phyloP scores from a whole-genome alignment of 2,888 invertebrate genomes.

The Hirtodrosophila cameraria region DNA sequence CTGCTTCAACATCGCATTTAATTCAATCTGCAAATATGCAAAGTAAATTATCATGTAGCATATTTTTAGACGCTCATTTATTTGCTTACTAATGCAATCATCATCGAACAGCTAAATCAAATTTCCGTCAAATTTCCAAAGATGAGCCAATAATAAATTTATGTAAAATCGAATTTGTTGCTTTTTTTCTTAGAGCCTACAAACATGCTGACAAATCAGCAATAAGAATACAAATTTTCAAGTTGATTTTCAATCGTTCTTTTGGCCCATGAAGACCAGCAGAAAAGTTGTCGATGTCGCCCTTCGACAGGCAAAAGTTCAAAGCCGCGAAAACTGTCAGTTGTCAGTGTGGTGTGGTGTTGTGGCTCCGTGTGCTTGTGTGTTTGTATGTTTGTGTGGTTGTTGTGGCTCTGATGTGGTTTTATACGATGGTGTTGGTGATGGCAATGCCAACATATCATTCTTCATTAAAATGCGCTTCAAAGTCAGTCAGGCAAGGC shows the following conservation, averaged over 20 bases:
- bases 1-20: neutral
- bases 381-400: conserved; percentile 29
- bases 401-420: conserved; percentile 48
- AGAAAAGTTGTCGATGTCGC: conserved; percentile 67
- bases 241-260: conserved; percentile 25
- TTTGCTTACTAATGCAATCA: conserved; percentile 42
- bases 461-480: conserved; percentile 81
- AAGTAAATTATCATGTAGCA: conserved; percentile 40
- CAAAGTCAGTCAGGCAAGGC: conserved; percentile 66
- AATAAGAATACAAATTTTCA: conserved; percentile 37
- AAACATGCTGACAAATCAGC: conserved; percentile 28
- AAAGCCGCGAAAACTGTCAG: conserved; percentile 79
- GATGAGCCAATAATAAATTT: conserved; percentile 48
- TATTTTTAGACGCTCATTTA: conserved; percentile 27
- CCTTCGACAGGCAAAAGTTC: conserved; percentile 62
- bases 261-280: conserved; percentile 29
- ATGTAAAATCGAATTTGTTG: conserved; percentile 38
- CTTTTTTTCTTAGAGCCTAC: conserved; percentile 28
- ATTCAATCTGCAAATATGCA: conserved; percentile 11
- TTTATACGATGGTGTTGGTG: conserved; percentile 28
- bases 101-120: conserved; percentile 48
- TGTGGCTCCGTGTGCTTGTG: conserved; percentile 42
- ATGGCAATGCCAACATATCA: conserved; percentile 76
- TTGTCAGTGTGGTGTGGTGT: conserved; percentile 46
- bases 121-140: conserved; percentile 49